Evolutionary conservation across 2,888 invertebrate genomes (phyloP), one percentile per base, ranked within the genome.

Genomic region (Morpho achilles): DNA sequence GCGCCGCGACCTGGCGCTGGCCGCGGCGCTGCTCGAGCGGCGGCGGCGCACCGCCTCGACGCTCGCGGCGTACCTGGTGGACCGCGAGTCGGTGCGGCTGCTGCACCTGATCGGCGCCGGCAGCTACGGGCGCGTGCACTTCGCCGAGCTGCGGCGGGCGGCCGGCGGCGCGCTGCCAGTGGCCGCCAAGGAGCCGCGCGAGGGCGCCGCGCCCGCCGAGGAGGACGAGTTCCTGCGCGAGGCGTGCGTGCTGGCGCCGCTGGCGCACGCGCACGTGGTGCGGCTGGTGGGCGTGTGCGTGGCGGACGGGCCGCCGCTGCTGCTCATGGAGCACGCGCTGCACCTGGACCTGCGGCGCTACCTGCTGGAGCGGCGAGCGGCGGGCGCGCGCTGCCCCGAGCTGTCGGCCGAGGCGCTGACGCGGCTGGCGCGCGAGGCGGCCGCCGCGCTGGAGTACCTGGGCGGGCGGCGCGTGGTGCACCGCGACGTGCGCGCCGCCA

Each of bases 281-380:
- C 93, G 93, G 64, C 87, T 98, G 16, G 80, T 96, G 9, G 98
- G 96, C 0, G 96, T 98, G 8, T 84, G 85, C 65, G 95, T 96
- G 66, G 94, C 95, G 1, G 94, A 95, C 67, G 94, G 93, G 5
- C 96, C 96, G 63, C 96, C 97, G 0, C 93, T 97, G 7, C 94
- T 96, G 69, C 95, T 96, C 0, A 97, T 97, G 97, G 97, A 98
- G 79, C 96, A 96, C 69, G 97, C 97, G 92, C 89, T 96, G 6
- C 96, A 97, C 75, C 97, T 97, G 10, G 97, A 98, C 77, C 83
- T 98, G 67, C 96, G 95, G 76, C 95, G 95, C 0, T 98, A 95
- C 78, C 88, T 98, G 47, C 84, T 45, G 86, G 69, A 72, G 46
- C 77, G 97, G 54, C 95, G 0, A 93, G n/a, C 72, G 79, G 66